phyloP scores from a whole-genome alignment of 2,113 vertebrate species.

The Halichoeres trimaculatus region DNA sequence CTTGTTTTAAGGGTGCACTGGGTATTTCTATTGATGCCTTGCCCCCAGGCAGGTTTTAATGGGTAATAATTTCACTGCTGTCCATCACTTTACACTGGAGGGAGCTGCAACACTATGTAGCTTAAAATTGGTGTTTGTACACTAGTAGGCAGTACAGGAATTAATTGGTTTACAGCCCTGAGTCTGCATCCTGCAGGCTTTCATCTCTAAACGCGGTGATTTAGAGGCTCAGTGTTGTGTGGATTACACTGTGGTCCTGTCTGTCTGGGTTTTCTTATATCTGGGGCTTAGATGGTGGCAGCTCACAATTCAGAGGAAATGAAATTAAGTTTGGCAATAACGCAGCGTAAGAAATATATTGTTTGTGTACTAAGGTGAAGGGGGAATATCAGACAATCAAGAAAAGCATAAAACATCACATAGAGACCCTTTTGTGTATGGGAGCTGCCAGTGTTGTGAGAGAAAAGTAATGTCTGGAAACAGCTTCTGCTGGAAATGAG shows the following conservation, averaged over 20 bases:
- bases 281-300: conserved; percentile 30
- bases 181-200: conserved; percentile 39
- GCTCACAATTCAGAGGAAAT: conserved; percentile 21
- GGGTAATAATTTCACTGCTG: conserved; percentile 43
- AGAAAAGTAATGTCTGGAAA: not conserved
- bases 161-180: conserved; percentile 28
- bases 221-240: conserved; percentile 24
- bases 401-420: conserved; percentile 32
- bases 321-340: conserved; percentile 21
- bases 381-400: conserved; percentile 37
- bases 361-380: conserved; percentile 28
- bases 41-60: conserved; percentile 38
- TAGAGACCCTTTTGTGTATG: not conserved
- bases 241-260: conserved; percentile 18
- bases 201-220: conserved; percentile 53
- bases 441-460: not conserved
- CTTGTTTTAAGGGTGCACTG: conserved; percentile 10
- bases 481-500: not conserved
- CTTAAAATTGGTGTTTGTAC: conserved; percentile 16
- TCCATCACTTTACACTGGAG: conserved; percentile 64
- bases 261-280: conserved; percentile 21
- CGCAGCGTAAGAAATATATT: conserved; percentile 13
- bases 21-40: not conserved
- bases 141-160: conserved; percentile 18
- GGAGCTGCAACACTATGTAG: conserved; percentile 61